Evolutionary conservation across 2,797 vertebrate species (phyloP), one percentile per base, ranked within the genome.

Genomic region (Chelmon rostratus): DNA sequence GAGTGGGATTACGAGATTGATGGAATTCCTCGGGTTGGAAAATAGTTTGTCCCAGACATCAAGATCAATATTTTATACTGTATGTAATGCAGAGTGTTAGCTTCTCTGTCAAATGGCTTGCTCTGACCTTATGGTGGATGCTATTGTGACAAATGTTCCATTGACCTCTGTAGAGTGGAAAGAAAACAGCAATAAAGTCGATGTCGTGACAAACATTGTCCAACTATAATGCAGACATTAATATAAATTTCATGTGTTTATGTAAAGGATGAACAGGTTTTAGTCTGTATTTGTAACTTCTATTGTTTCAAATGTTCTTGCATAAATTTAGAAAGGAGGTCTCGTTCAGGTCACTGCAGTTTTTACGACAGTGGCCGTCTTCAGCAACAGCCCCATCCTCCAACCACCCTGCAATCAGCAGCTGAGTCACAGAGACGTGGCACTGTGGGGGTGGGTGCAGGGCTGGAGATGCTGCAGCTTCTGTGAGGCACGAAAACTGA

Each of bases 361-460:
- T 80, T 86, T 89, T 83, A 76, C 15, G 3, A 75, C 72, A 49
- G 35, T 61, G 28, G n/a, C 78, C 28, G 47, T 81, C 16, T 15
- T 46, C 16, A 18, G 49, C 46, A 11, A 40, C 68, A 52, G 58
- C 86, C 90, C 81, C 80, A 42, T 87, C 61, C 37, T 79, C 58
- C 15, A 76, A 31, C 49, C 58, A 61, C 59, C 73, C 84, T 86
- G 75, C 72, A 82, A 76, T 73, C 74, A 71, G 80, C 53, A 74
- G 80, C 85, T 79, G 75, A 80, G 82, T 31, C 67, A 64, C 68
- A 88, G 40, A 79, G 67, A 94, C 89, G 92, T 94, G 93, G 93
- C 93, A 94, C 44, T 76, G 40, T 89, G 82, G 82, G 68, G 77
- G 85, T 59, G 82, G 90, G 85, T 71, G 73, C 57, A 66, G 76